Conservation (phyloP, 2,888 invertebrate genomes). For the Hydriomena furcata region DNA sequence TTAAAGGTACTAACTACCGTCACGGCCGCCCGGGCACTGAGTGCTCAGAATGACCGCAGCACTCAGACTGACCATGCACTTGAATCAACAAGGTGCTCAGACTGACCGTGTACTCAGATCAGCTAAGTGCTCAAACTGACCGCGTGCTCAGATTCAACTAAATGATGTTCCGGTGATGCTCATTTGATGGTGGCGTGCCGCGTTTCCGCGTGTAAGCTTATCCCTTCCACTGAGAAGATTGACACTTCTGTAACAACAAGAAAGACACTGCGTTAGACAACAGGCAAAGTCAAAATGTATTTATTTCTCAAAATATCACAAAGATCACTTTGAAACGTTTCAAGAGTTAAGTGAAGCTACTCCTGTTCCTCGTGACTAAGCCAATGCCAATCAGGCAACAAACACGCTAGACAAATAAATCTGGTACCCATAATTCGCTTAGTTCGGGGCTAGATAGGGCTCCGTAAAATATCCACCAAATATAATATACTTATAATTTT, state of each 20-base stretch:
- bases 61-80: neutral
- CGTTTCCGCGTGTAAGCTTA: conserved; percentile 92
- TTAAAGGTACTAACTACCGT: conserved; percentile 64
- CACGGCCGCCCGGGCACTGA: conserved; percentile 5
- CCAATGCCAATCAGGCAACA: no score
- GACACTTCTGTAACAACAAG: conserved; percentile 92
- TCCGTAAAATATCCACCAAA: no score
- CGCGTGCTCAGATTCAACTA: conserved; percentile 52
- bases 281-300: neutral
- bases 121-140: conserved; percentile 42
- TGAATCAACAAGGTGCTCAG: conserved; percentile 3
- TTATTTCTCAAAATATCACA: no score
- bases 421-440: no score
- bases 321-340: no score
- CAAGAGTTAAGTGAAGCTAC: no score
- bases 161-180: conserved; percentile 42
- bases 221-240: conserved; percentile 97
- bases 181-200: conserved; percentile 82
- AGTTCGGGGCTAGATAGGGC: no score
- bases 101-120: conserved; percentile 41
- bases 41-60: neutral
- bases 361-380: no score
- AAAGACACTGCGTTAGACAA: neutral
- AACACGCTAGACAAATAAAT: no score
- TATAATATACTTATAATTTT: no score